Base-by-base conservation (phyloP, 1,140 invertebrate species). In the Sycophaga agraensis region DNA sequence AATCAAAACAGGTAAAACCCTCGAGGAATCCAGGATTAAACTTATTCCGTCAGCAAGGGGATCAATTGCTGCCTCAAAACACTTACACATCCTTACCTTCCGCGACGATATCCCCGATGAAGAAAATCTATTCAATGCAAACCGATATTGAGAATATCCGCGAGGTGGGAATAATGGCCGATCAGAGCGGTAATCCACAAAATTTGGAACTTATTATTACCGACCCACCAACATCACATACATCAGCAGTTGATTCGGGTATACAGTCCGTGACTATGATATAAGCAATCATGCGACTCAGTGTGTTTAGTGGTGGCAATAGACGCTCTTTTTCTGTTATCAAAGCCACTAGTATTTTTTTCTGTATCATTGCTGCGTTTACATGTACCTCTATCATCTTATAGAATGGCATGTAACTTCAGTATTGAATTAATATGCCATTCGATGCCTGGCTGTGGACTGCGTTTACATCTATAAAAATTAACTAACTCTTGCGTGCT, bases 141-240 rank as follows among this genome's bases (percentile, higher is more conserved):
- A 42, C 43, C 46, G 49, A 7, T 48, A 56, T 59, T 46, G 62
- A 58, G 28, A 58, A 50, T 58, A 51, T 46, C 24, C 55, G 50
- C 43, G 56, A 59, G 34, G 22, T 57, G 46, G 60, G 26, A 34
- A 57, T 63, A 59, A 66, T 53, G 51, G 70, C 64, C n/a, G 77
- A 80, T 70, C 76, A 78, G 54, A 76, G 64, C 58, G 65, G 68
- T 49, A 70, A 68, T 63, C 75, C 76, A 4, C 78, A 79, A 67
- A 77, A 79, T 63, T 58, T 78, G 37, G 77, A 73, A 26, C 70
- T 75, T 19, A 70, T 73, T 5, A 37, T 80, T 39, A 67, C 76
- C 24, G 68, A 78, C 51, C 72, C 73, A 31, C 71, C 75, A 24
- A 55, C 67, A 66, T 53, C 64, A 11, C 58, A 39, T 55, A 48